Base-by-base conservation (phyloP, 2,113 vertebrate genomes). In the Scolopax mira region DNA sequence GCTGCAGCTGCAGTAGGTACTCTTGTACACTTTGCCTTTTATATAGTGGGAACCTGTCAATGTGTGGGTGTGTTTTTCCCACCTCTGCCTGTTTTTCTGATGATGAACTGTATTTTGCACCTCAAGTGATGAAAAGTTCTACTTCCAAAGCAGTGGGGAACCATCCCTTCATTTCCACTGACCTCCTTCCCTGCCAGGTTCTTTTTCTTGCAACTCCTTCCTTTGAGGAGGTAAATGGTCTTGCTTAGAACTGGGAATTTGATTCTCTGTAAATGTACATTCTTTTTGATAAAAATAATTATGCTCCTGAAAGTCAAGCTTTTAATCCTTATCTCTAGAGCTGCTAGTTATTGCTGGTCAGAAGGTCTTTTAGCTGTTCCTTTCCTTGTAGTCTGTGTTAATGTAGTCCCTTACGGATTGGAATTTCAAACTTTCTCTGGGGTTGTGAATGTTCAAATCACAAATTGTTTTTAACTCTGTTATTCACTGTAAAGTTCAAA, bases 251-350 rank as follows among this genome's bases (percentile, higher is more conserved):
- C 54, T 72, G 80, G 46, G 16, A 88, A 54, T 72, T 18, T 8
- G 19, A 21, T 79, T 69, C 37, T 77, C 30, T 46, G 60, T 19
- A 74, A 19, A 51, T 48, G 25, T 7, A 25, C 3, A 0, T 92
- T 84, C 18, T 30, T 81, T 84, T 85, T 9, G 10, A 62, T 81
- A 42, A 35, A 54, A 83, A 67, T 73, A 46, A 48, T 46, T 51
- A 7, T 10, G 11, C 24, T 67, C 2, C 41, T 70, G 30, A 22
- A 91, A 81, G 30, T 64, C 30, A 51, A 18, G 8, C 35, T 72
- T 95, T 86, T 55, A 67, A 71, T 75, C 35, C 46, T 91, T 69
- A 18, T 84, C 73, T 87, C 64, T 64, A 71, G n/a, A 33, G 67
- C 72, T 79, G 35, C 46, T 84, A 2, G 23, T 61, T 87, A 24